Evolutionary conservation across 2,888 invertebrate species (phyloP), one percentile per base, ranked within the genome.

Genomic region (Hypolimnas misippus): DNA sequence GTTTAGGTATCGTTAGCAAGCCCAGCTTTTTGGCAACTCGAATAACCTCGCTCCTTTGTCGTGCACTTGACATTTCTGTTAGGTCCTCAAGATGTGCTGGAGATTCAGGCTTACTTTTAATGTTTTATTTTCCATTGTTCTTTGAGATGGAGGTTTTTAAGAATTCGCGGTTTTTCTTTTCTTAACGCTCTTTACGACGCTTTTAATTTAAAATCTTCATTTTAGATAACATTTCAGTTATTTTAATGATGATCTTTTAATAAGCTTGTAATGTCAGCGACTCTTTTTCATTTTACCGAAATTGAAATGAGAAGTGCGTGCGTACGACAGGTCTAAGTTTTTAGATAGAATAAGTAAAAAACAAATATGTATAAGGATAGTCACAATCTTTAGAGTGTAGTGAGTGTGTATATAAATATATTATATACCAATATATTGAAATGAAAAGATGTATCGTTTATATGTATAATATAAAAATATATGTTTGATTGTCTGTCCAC

Each of bases 51-150:
- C 55, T 65, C 56, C 49, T 62, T 65, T 62, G 57, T 62, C 57
- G 63, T 66, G 57, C 44, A 63, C 61, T 66, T 66, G 63, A 66
- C 66, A 66, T 66, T 66, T 63, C 60, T 55, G 63, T 57, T 63
- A 61, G 60, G 57, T 57, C 57, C 55, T 63, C 55, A 57, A 63
- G 66, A 61, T 61, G 61, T 63, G 51, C 54, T 59, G 62, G 46
- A 57, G 57, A 61, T 57, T 63, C 60, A 60, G 61, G 60, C 50
- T 57, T 51, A 49, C 44, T 55, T 63, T 65, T 57, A 42, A 53
- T 33, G 52, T 59, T 62, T 62, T 63, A 57, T 51, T 54, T 56
- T 46, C 51, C 57, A 59, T 66, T 66, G 57, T 63, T 66, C 60
- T 66, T 57, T 46, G 31, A 63, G 44, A 29, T 42, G 42, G 21